phyloP scores from a whole-genome alignment of 2,888 invertebrate genomes.

The Limenitis camilla region DNA sequence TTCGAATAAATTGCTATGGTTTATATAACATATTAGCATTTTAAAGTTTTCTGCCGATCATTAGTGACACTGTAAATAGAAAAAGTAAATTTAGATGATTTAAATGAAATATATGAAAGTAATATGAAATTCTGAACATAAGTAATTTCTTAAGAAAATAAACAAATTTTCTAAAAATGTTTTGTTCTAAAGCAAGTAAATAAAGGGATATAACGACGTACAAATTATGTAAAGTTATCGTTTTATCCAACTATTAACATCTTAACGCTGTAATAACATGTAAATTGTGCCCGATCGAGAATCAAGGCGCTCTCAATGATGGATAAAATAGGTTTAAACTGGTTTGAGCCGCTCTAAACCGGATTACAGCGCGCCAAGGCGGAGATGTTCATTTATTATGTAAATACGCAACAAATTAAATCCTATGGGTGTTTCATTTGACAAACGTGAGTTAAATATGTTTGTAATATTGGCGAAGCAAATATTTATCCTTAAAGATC shows the following conservation, averaged over 20 bases:
- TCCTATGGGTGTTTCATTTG: conserved; percentile 69
- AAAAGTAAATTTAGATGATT: too few species aligned
- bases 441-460: conserved; percentile 56
- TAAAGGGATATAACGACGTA: too few species aligned
- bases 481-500: too few species aligned
- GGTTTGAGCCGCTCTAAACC: conserved; percentile 53
- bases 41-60: too few species aligned
- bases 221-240: too few species aligned
- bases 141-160: too few species aligned
- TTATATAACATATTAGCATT: not conserved
- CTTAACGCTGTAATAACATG: conserved; percentile 62
- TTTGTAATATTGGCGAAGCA: not conserved
- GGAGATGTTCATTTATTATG: conserved; percentile 72
- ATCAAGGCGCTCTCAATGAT: conserved; percentile 70
- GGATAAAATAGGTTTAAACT: conserved; percentile 66
- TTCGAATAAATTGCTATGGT: not conserved
- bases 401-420: conserved; percentile 74
- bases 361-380: conserved; percentile 61
- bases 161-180: too few species aligned
- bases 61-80: too few species aligned
- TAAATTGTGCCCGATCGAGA: conserved; percentile 68
- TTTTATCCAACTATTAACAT: conserved; percentile 52
- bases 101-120: too few species aligned
- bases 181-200: too few species aligned
- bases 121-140: too few species aligned